Base-by-base conservation (phyloP, 2,113 vertebrate species). In the Oryzias celebensis region DNA sequence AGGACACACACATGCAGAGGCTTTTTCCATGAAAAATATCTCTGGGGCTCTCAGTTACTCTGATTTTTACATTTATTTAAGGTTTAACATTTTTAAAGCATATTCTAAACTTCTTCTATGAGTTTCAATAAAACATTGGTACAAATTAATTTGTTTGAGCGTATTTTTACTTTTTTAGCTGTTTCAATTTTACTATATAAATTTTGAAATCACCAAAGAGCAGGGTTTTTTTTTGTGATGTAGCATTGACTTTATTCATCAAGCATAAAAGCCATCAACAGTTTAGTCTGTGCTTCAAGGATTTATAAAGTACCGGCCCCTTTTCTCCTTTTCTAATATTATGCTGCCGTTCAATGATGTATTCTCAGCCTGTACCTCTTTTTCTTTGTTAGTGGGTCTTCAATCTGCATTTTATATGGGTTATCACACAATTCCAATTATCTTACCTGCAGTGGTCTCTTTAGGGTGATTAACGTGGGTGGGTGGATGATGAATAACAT, bases 341-440 rank as follows among this genome's bases (percentile, higher is more conserved):
- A 48, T 52, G 14, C 31, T 56, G 52, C 43, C 24, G n/a, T 53
- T 72, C 23, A 13, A 22, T 48, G 16, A 71, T 41, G 56, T 22
- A 31, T 68, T 59, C 53, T 49, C 57, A 47, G 15, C 24, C n/a
- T 23, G 3, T 23, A 26, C 22, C 26, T 51, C 44, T 65, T 70
- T 58, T 50, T 73, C 66, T 54, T 63, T 67, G 49, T 58, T 67
- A 65, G 31, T 46, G 41, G 46, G 31, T 71, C 77, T 66, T 78
- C 53, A 70, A 53, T 78, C 73, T 72, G 50, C 66, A 77, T 71
- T 81, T 62, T 77, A 62, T 68, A 47, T 24, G 14, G 36, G 45
- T 52, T 52, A 48, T 60, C 65, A 54, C 71, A 58, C 62, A 56
- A 26, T 68, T 71, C 46, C 62, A 74, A 68, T 79, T 81, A 81